Conservation (phyloP, 2,888 invertebrate species). For the Scrobipalpa costella region DNA sequence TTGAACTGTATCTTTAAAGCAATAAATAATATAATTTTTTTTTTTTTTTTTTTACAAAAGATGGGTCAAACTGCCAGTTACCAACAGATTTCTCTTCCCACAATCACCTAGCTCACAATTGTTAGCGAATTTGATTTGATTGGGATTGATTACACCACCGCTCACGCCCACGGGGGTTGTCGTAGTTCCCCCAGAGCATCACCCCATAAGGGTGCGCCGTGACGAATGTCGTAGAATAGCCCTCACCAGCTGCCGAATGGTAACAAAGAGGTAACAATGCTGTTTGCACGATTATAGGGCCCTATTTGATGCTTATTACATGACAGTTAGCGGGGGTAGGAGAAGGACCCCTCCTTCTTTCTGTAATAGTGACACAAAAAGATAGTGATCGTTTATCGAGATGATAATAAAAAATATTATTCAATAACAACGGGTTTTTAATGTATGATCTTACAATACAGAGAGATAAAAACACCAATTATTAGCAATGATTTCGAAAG, state of each 20-base stretch:
- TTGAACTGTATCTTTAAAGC: too few relatives aligned
- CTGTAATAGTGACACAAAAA: background rate
- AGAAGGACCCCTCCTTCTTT: too few relatives aligned
- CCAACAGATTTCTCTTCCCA: background rate
- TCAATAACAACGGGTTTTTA: background rate
- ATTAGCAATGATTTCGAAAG: too few relatives aligned
- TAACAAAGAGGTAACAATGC: slow-evolving; percentile 27
- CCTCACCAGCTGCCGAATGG: slow-evolving; percentile 57
- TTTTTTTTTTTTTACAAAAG: too few relatives aligned
- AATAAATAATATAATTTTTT: too few relatives aligned
- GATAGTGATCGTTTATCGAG: background rate
- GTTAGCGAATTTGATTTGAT: slow-evolving; percentile 20
- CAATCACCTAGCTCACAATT: slow-evolving; percentile 7
- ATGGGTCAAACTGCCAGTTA: too few relatives aligned
- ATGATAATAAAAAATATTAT: background rate
- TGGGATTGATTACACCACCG: slow-evolving; percentile 24
- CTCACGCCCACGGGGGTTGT: slow-evolving; percentile 59
- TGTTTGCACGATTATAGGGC: slow-evolving; percentile 39
- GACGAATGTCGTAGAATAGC: slow-evolving; percentile 61
- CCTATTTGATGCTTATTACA: slow-evolving; percentile 72
- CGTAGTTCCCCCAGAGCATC: slow-evolving; percentile 53
- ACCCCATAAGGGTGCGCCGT: slow-evolving; percentile 57
- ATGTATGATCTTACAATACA: too few relatives aligned
- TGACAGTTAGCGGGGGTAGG: slow-evolving; percentile 65
- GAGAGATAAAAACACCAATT: too few relatives aligned